phyloP scores from a whole-genome alignment of 2,797 vertebrate genomes.

The Allobates femoralis region DNA sequence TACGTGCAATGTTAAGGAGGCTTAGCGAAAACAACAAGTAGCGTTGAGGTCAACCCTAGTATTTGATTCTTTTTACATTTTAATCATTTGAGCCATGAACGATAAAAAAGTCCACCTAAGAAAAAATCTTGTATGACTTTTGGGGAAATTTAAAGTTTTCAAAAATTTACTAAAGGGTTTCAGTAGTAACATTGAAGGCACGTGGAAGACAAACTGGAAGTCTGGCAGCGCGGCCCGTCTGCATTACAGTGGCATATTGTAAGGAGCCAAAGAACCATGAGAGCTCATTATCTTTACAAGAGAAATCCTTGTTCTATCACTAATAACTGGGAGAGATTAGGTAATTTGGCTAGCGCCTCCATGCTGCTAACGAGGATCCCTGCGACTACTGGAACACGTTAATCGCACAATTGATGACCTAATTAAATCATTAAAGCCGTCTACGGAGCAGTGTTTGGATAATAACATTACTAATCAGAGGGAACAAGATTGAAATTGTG shows the following conservation, averaged over 20 bases:
- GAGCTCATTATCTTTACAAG: constrained; percentile 32
- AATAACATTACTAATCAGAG: constrained; percentile 17
- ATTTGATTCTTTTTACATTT: no score
- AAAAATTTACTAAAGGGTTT: not conserved
- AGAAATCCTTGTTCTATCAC: constrained; percentile 36
- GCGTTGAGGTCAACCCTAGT: no score
- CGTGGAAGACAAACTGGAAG: not conserved
- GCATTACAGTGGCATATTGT: constrained; percentile 45
- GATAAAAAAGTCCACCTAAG: no score
- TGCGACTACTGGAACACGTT: constrained; percentile 27
- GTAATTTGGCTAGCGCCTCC: constrained; percentile 16
- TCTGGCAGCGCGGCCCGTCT: constrained; percentile 13
- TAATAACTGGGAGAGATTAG: constrained; percentile 37
- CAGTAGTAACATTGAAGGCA: not conserved
- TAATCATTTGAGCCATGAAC: no score
- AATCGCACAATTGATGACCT: constrained; percentile 32
- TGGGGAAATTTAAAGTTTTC: not conserved
- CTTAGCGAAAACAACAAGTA: no score
- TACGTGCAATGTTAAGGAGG: no score
- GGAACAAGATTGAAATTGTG: not conserved
- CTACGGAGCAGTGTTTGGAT: constrained; percentile 2
- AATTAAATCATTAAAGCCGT: constrained; percentile 41
- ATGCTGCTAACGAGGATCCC: constrained; percentile 16
- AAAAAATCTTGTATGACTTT: no score
- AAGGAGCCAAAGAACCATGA: constrained; percentile 30